These are phyloP conservation scores for Tarsius wallacei DNA, from an alignment of 2,797 vertebrate genomes.

Conservation along the genomic window DNA sequence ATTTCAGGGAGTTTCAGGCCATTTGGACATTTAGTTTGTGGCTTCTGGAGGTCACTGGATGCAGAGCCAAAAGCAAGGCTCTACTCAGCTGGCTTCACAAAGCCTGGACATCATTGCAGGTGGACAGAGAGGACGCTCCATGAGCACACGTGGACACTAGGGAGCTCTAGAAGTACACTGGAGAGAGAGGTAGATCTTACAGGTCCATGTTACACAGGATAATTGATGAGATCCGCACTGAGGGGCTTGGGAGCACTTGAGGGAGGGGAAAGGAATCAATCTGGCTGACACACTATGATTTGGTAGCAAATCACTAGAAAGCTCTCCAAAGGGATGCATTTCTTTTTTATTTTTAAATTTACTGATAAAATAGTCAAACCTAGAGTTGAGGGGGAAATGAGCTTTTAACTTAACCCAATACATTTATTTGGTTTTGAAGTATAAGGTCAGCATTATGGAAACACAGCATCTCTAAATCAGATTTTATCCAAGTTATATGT, in stretches of 20 bases:
- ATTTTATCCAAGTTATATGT: slow-evolving; percentile 76
- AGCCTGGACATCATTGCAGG: neutral
- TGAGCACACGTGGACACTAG: neutral
- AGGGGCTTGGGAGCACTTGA: neutral
- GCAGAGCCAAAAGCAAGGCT: neutral
- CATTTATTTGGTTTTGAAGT: slow-evolving; percentile 73
- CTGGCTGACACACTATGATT: neutral
- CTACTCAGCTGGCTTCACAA: neutral
- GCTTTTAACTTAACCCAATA: slow-evolving; percentile 68
- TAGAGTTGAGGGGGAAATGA: slow-evolving; percentile 25
- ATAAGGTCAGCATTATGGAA: slow-evolving; percentile 71
- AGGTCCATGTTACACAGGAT: neutral
- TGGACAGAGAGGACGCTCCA: neutral
- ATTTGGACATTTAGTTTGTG: neutral
- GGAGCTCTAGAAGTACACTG: neutral
- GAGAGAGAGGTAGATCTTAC: neutral
- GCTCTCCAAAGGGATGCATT: slow-evolving; percentile 10
- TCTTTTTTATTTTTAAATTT: slow-evolving; percentile 72
- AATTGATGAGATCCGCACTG: neutral
- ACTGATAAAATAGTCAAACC: slow-evolving; percentile 63
- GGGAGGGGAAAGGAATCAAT: neutral
- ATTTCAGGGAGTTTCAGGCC: neutral
- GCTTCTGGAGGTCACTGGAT: neutral
- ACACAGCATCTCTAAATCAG: slow-evolving; percentile 73
- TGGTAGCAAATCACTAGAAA: neutral